Evolutionary conservation across 2,888 invertebrate genomes (phyloP).

Genomic region (Micropterix aruncella): DNA sequence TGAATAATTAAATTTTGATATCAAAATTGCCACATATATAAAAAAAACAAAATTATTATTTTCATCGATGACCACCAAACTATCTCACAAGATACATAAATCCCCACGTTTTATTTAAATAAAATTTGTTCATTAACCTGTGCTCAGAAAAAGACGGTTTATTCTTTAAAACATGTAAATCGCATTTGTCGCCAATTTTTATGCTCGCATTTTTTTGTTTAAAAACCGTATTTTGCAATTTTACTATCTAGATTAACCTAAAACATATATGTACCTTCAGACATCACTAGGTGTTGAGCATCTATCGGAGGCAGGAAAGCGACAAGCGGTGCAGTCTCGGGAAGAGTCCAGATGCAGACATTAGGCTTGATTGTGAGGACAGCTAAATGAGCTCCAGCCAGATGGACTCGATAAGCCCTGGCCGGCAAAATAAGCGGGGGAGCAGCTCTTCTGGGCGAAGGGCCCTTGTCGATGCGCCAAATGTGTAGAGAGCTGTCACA

Average conservation of each 20-base stretch:
- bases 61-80: too few species aligned
- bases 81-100: too few species aligned
- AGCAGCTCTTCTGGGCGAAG: constrained; percentile 31
- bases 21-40: too few species aligned
- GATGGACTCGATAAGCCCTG: constrained; percentile 30
- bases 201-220: too few species aligned
- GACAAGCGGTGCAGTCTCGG: constrained; percentile 21
- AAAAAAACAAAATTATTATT: too few species aligned
- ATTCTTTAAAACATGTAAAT: too few species aligned
- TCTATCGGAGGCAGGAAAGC: constrained; percentile 9
- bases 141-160: too few species aligned
- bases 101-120: too few species aligned
- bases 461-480: constrained; percentile 36
- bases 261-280: constrained; percentile 7
- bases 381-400: constrained; percentile 24
- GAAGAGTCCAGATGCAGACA: neutral
- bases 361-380: constrained; percentile 27
- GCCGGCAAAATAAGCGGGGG: constrained; percentile 40
- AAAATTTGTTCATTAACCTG: too few species aligned
- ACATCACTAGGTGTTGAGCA: constrained; percentile 1
- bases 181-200: too few species aligned
- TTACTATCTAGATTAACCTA: neutral
- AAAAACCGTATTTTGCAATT: too few species aligned
- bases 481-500: constrained; percentile 53
- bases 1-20: too few species aligned